Conservation (phyloP, 1,140 invertebrate genomes). For the Lordiphosa mommai region DNA sequence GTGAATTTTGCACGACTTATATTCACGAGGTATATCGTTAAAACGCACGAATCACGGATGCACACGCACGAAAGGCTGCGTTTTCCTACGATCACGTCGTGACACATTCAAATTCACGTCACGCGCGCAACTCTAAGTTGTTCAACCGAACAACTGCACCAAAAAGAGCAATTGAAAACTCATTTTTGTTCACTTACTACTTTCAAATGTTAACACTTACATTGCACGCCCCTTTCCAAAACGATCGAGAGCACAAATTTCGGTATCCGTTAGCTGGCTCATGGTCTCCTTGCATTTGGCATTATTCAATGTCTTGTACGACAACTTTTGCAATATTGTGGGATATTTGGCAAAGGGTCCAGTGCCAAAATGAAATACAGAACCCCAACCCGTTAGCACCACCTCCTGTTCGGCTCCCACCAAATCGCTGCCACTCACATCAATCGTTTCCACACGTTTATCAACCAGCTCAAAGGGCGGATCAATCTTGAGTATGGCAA, state of each 20-base stretch:
- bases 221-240: slow-evolving; percentile 80
- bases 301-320: slow-evolving; percentile 66
- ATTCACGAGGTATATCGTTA: no score
- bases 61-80: no score
- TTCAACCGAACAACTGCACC: no score
- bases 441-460: slow-evolving; percentile 57
- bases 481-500: slow-evolving; percentile 75
- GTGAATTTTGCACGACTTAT: no score
- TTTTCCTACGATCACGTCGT: no score
- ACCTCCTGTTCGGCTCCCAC: slow-evolving; percentile 61
- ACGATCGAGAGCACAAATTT: slow-evolving; percentile 80
- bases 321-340: slow-evolving; percentile 53
- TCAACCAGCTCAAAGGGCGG: slow-evolving; percentile 65
- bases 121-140: no score
- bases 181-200: no score
- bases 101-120: no score
- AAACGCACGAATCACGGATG: no score
- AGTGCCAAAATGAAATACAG: slow-evolving; percentile 67
- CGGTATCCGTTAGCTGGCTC: slow-evolving; percentile 72
- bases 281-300: slow-evolving; percentile 62
- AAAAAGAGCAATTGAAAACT: no score
- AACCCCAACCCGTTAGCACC: slow-evolving; percentile 73
- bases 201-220: no score
- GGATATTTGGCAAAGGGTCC: slow-evolving; percentile 69
- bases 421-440: slow-evolving; percentile 50